phyloP scores from a whole-genome alignment of 2,113 vertebrate genomes.

The Sylvietta virens region DNA sequence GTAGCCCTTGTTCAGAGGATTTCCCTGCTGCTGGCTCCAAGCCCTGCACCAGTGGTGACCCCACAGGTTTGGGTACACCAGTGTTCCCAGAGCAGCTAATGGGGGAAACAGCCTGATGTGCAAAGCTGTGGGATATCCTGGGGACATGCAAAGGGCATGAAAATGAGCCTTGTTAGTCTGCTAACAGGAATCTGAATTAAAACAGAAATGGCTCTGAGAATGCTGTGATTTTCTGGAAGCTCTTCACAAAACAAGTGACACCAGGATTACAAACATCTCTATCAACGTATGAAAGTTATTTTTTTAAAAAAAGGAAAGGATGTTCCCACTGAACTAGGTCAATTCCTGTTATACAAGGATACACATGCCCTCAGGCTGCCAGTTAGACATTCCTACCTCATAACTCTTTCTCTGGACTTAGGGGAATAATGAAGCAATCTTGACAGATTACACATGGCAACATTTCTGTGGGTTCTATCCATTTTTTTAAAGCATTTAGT shows the following conservation, averaged over 20 bases:
- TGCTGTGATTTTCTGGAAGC: background rate
- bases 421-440: background rate
- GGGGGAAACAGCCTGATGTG: background rate
- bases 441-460: background rate
- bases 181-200: background rate
- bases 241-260: background rate
- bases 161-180: background rate
- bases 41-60: background rate
- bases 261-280: background rate
- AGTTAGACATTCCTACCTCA: background rate
- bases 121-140: rapidly evolving
- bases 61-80: background rate
- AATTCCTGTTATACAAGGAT: background rate
- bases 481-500: background rate
- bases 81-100: background rate
- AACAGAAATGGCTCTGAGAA: background rate
- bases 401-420: background rate
- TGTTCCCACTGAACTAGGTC: background rate
- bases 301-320: background rate
- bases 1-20: background rate
- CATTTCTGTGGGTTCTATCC: background rate
- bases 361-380: background rate
- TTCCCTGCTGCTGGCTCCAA: background rate
- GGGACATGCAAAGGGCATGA: background rate
- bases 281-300: background rate